Evolutionary conservation across 2,888 invertebrate genomes (phyloP).

Genomic region (Hymenopus coronatus): DNA sequence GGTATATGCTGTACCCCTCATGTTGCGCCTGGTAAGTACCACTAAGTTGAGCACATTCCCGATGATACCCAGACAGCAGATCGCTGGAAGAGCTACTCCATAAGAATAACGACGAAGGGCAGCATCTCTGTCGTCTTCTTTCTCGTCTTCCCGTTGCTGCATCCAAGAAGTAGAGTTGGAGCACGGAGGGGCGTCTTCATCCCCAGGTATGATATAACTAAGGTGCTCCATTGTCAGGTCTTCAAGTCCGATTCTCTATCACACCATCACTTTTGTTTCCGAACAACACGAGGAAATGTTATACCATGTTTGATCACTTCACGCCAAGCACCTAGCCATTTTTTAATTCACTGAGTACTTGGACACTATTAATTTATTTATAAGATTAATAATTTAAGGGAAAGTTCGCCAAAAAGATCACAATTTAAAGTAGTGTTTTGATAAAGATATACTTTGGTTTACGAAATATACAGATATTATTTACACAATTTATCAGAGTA

Average conservation of each 20-base stretch:
- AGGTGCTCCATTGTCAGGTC: background rate
- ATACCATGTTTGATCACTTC: too few relatives aligned
- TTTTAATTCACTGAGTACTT: too few relatives aligned
- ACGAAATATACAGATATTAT: too few relatives aligned
- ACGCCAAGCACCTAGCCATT: too few relatives aligned
- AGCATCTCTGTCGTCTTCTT: slow-evolving; percentile 60
- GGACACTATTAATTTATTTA: too few relatives aligned
- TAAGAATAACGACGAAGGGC: slow-evolving; percentile 60
- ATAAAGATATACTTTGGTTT: too few relatives aligned
- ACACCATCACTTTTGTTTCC: background rate
- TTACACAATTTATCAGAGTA: too few relatives aligned
- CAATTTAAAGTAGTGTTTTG: too few relatives aligned
- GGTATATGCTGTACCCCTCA: slow-evolving; percentile 76
- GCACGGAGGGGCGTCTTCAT: background rate
- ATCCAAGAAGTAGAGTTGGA: slow-evolving; percentile 14
- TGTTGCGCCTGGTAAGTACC: slow-evolving; percentile 71
- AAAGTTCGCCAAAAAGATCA: too few relatives aligned
- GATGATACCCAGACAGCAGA: slow-evolving; percentile 69
- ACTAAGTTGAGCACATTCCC: slow-evolving; percentile 76
- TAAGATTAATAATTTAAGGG: too few relatives aligned
- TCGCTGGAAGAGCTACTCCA: slow-evolving; percentile 64
- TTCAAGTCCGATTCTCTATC: background rate
- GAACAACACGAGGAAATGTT: too few relatives aligned
- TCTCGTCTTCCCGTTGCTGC: background rate
- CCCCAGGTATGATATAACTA: background rate